Evolutionary conservation across 2,113 vertebrate species (phyloP), one percentile per base, ranked within the genome.

Genomic region (Grammomys dolichurus): DNA sequence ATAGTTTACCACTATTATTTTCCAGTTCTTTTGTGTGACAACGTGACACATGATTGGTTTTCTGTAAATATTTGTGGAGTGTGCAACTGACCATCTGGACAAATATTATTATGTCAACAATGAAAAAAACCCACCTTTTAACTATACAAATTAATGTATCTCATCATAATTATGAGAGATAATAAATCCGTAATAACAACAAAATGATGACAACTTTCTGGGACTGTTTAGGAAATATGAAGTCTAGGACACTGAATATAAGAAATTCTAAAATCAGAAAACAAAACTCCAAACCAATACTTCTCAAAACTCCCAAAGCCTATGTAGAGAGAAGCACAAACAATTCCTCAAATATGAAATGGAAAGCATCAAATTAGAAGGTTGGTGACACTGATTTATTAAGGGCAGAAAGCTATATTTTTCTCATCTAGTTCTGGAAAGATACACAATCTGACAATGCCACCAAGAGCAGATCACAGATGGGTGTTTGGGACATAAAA

Each of bases 341-440:
- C 19, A 96, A 40, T 75, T 94, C 70, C 90, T 96, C 77, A 90
- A 76, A 89, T 86, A 95, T 84, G 84, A 96, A 96, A 88, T 58
- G 22, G 40, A 54, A 96, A 85, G 19, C 11, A 56, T 96, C 36
- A 78, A 96, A 97, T 95, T 90, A 85, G 85, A 96, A 73, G 90
- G 60, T 33, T 92, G 91, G 14, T 54, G 19, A 20, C 72, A 87
- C 72, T 82, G 94, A 80, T 94, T 24, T 89, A 89, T 91, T 56
- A 87, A 94, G 87, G 48, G n/a, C 76, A 96, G 65, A 92, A 92
- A 91, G 43, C 81, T 70, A 67, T 73, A 94, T 80, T 33, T 85
- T 92, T 82, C 31, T 89, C 31, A 14, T 95, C 85, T 33, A 95
- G 46, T 24, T 95, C 8, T 48, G 87, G 46, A 95, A 75, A 85